Percentiles rank a stretch among this genome's conserved stretches.
phyloP scores from a whole-genome alignment of 1,140 invertebrate genomes.

The Bombus turneri region DNA sequence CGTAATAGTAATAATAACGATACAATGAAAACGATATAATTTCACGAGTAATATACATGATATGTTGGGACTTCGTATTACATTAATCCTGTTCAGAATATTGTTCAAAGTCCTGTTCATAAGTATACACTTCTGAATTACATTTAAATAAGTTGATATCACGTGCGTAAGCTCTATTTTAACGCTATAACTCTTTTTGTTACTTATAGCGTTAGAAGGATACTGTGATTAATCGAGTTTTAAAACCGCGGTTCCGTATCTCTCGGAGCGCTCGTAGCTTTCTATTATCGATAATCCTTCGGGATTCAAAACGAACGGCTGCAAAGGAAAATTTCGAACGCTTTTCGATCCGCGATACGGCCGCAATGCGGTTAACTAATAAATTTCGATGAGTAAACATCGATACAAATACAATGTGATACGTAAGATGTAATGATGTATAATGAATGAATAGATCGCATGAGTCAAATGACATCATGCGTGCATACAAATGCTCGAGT shows the following conservation, averaged over 20 bases:
- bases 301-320: background rate
- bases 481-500: background rate
- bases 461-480: conserved; percentile 4
- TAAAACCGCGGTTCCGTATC: background rate
- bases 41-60: too few species aligned
- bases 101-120: too few species aligned
- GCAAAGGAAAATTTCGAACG: background rate
- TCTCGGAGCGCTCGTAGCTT: background rate
- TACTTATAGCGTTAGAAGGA: background rate
- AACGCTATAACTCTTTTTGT: too few species aligned
- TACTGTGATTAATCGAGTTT: background rate
- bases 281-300: background rate
- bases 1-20: too few species aligned
- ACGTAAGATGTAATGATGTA: background rate
- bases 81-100: too few species aligned
- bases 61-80: too few species aligned
- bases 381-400: conserved; percentile 25
- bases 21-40: too few species aligned
- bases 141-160: too few species aligned
- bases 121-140: too few species aligned
- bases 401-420: background rate
- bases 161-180: too few species aligned
- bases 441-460: background rate
- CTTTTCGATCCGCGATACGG: background rate
- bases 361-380: conserved; percentile 6